A percentile compares a stretch with the other conserved stretches of the same genome.
Conservation (phyloP, 2,888 invertebrate genomes). For the Conchocele bisecta region DNA sequence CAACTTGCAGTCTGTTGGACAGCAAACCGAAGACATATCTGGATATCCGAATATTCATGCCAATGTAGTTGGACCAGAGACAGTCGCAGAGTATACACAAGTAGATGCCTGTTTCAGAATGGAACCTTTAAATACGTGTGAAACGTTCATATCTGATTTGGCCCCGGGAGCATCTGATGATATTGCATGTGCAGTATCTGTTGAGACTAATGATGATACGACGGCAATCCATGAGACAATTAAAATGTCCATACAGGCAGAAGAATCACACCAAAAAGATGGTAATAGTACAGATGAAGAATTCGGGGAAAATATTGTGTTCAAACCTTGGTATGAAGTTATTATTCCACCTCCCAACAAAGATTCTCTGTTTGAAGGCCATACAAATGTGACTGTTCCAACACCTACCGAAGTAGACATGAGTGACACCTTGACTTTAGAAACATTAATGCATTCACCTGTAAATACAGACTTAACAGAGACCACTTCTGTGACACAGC, state of each 20-base stretch:
- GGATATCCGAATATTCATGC: neutral
- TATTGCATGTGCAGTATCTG: constrained; percentile 38
- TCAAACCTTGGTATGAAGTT: neutral
- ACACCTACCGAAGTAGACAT: no score
- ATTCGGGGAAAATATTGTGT: neutral
- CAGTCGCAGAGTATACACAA: constrained; percentile 31
- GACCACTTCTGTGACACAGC: no score
- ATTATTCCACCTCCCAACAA: no score
- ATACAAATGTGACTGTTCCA: no score
- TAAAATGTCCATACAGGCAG: constrained; percentile 26
- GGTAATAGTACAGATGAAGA: neutral
- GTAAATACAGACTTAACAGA: no score
- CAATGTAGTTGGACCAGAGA: neutral
- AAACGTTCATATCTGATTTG: constrained; percentile 48
- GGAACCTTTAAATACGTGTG: constrained; percentile 31
- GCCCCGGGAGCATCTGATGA: constrained; percentile 20
- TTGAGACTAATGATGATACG: constrained; percentile 43
- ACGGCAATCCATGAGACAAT: constrained; percentile 7
- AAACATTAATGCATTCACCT: no score
- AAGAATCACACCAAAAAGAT: constrained; percentile 9
- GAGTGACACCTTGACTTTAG: no score
- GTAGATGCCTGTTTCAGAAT: constrained; percentile 32
- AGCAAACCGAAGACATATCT: constrained; percentile 58
- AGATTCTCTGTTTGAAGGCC: no score
- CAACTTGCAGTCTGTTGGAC: constrained; percentile 52